Evolutionary conservation across 2,888 invertebrate species (phyloP), one percentile per base, ranked within the genome.

Genomic region (Mesorhabditis belari): DNA sequence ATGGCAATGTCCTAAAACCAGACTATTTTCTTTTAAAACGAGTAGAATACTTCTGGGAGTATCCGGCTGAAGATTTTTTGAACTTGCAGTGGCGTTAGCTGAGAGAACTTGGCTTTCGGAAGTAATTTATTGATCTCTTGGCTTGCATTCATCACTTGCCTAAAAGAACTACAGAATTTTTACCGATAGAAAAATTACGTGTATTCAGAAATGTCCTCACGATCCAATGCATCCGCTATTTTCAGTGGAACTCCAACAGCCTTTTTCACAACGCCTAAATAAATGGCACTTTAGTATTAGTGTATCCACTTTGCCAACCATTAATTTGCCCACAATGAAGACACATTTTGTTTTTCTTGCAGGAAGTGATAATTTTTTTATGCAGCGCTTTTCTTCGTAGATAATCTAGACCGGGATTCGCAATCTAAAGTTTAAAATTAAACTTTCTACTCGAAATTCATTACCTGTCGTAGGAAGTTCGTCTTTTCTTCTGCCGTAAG

Each of bases 291-390:
- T n/a, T n/a, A n/a, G n/a, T n/a, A n/a, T n/a, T n/a, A n/a, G n/a
- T n/a, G n/a, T n/a, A n/a, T n/a, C n/a, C n/a, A n/a, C n/a, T n/a
- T n/a, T n/a, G 19, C 55, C 29, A 73, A 84, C 98, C 98, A 83
- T 96, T 98, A 4, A 88, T 82, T 0, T 88, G 86, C 0, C 87
- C 87, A 79, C 98, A 99, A 69, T 88, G 85, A 0, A 88, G 88
- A 83, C 98, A 98, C 63, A 87, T 87, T 0, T 86, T 86, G 49
- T 87, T 86, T 72, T 94, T 92, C 81, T 93, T 93, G 50, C 91
- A 90, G 77, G 89, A 88, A 49, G 88, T 88, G 54, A 90, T 85
- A 57, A 98, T 90, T 77, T 87, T 87, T 78, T 91, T 90, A 55
- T 91, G 87, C 5, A 95, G 83, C 0, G 87, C 87, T 82, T 96